Percentiles rank a stretch among this genome's conserved stretches.
phyloP scores from a whole-genome alignment of 2,113 vertebrate species.

The Pelmatolapia mariae region DNA sequence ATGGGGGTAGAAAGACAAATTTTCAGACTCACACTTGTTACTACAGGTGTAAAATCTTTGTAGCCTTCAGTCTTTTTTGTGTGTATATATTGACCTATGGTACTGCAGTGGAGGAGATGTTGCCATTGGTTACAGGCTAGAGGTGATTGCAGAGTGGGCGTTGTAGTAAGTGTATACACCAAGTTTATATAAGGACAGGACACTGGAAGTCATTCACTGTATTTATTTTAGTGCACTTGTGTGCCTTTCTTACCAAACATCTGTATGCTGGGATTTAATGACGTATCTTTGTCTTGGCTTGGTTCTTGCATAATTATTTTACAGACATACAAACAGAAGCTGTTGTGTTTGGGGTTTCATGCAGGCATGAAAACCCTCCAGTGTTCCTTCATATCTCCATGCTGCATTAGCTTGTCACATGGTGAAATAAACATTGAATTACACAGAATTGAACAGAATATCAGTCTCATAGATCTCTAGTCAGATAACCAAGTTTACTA shows the following conservation, averaged over 20 bases:
- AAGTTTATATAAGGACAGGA: conserved; percentile 38
- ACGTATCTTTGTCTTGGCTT: not conserved
- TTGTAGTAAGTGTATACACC: conserved; percentile 32
- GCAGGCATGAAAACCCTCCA: not conserved
- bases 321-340: not conserved
- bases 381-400: not conserved
- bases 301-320: not conserved
- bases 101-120: conserved; percentile 40
- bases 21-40: not conserved
- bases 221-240: not conserved
- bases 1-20: not conserved
- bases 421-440: not conserved
- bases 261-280: not conserved
- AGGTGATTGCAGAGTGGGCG: conserved; percentile 31
- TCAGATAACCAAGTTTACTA: not conserved
- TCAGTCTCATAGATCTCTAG: not conserved
- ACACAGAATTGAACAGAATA: not conserved
- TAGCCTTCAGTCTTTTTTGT: not conserved
- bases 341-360: not conserved
- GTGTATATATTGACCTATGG: conserved; percentile 16
- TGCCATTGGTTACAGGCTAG: conserved; percentile 60
- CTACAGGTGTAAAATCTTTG: not conserved
- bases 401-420: not conserved
- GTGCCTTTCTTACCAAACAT: not conserved
- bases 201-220: not conserved